Percentiles rank a stretch among this genome's conserved stretches.
These are phyloP conservation scores for Callopanchax toddi DNA, from an alignment of 2,113 vertebrate species.

Conservation along the genomic window DNA sequence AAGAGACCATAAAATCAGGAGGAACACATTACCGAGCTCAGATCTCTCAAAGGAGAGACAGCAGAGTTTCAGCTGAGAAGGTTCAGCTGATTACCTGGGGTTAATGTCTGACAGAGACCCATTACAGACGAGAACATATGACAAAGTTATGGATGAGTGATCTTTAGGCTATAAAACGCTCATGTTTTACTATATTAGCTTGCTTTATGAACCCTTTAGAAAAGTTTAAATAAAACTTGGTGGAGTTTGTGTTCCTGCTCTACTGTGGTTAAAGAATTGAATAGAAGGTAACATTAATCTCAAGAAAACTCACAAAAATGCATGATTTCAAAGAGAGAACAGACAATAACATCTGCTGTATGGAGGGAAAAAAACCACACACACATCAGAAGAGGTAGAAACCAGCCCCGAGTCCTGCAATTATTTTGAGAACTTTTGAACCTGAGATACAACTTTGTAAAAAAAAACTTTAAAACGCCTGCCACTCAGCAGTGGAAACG, in stretches of 20 bases:
- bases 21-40: slow-evolving; percentile 52
- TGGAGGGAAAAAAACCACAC: too few species aligned
- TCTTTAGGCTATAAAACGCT: not conserved
- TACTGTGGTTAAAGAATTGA: not conserved
- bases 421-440: too few species aligned
- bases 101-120: slow-evolving; percentile 46
- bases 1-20: slow-evolving; percentile 60
- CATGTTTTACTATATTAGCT: slow-evolving; percentile 6
- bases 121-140: slow-evolving; percentile 35
- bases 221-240: slow-evolving; percentile 8
- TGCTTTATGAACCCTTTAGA: slow-evolving; percentile 19
- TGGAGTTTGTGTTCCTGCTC: not conserved
- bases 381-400: too few species aligned
- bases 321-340: too few species aligned
- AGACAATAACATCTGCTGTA: too few species aligned
- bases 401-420: too few species aligned
- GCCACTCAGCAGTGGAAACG: too few species aligned
- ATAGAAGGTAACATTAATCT: not conserved
- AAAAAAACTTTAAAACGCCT: too few species aligned
- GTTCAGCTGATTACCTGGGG: slow-evolving; percentile 48
- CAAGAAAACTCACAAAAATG: not conserved
- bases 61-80: slow-evolving; percentile 28
- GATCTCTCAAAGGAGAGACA: slow-evolving; percentile 65
- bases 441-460: too few species aligned
- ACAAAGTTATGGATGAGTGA: slow-evolving; percentile 20